These are phyloP conservation scores for Argentina silus DNA, from an alignment of 2,797 vertebrate species.

Conservation along the genomic window DNA sequence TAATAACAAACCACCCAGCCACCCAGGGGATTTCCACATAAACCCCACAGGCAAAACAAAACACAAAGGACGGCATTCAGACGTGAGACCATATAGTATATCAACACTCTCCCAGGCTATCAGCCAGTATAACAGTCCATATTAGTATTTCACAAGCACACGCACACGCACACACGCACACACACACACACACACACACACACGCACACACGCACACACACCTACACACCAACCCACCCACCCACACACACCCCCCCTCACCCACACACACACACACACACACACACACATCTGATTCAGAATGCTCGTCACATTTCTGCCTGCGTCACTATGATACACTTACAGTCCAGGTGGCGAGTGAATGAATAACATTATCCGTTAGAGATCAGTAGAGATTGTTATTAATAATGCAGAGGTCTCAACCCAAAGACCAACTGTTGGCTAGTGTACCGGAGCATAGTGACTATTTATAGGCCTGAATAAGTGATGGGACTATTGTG, in stretches of 20 bases:
- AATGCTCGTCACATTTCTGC: constrained; percentile 3
- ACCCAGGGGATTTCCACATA: constrained; percentile 5
- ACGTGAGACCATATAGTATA: background rate
- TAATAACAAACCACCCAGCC: background rate
- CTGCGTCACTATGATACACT: constrained; percentile 7
- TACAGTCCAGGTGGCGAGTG: constrained; percentile 14
- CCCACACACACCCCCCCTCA: too few species aligned
- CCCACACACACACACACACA: too few species aligned
- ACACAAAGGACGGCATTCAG: background rate
- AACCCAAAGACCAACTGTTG: too few species aligned
- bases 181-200: too few species aligned
- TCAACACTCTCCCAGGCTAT: background rate
- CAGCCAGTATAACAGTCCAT: background rate
- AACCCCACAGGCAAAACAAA: background rate
- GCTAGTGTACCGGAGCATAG: background rate
- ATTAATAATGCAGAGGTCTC: constrained; percentile 21
- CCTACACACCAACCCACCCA: too few species aligned
- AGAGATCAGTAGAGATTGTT: constrained; percentile 6
- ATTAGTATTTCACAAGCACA: too few species aligned
- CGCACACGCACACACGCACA: too few species aligned
- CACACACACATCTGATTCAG: background rate
- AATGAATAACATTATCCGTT: background rate
- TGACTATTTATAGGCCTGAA: constrained; percentile 7
- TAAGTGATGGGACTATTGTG: background rate
- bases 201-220: background rate